Evolutionary conservation across 1,140 invertebrate genomes (phyloP), one percentile per base, ranked within the genome.

Genomic region (Dendrolimus punctatus): DNA sequence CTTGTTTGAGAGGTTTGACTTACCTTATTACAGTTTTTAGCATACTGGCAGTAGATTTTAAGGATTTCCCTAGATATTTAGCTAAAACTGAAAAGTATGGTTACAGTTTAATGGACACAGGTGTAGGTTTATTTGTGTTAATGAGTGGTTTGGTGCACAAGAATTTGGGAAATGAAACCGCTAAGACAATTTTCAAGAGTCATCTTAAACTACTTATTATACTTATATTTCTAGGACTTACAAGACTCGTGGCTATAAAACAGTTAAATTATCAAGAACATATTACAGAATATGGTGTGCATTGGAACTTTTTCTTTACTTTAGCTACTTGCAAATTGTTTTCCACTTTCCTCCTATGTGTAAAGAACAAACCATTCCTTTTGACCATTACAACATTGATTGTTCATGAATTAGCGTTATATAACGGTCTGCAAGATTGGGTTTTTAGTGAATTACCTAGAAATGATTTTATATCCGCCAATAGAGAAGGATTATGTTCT

Each of bases 301-400:
- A 99, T 85, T 98, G 97, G 95, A 99, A 99, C 81, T 99, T 99
- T 76, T 99, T 99, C 74, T 92, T 98, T 55, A 98, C 96, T 2
- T 78, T 99, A 41, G 95, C 94, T 37, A 84, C 93, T 45, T 92
- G 95, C 5, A 97, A 96, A 89, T 73, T 97, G 1, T 69, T 95
- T 23, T 91, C 91, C 36, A 90, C 90, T 38, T 57, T 91, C 40
- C 63, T 94, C 38, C 79, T 92, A 8, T 84, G 76, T 43, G 74
- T 88, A 23, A 74, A 86, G 5, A 81, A 75, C 79, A 23, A 81
- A 50, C 76, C 89, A 10, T 88, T 62, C 41, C 42, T 76, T 86
- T 59, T 86, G 89, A 48, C 89, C 88, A 9, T 92, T 23, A 60
- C 85, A 50, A 67, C 93, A n/a, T 64, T 93, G 9, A 51, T 86